Evolutionary conservation across 2,888 invertebrate genomes (phyloP).

Genomic region (Eudasyphora cyanicolor): DNA sequence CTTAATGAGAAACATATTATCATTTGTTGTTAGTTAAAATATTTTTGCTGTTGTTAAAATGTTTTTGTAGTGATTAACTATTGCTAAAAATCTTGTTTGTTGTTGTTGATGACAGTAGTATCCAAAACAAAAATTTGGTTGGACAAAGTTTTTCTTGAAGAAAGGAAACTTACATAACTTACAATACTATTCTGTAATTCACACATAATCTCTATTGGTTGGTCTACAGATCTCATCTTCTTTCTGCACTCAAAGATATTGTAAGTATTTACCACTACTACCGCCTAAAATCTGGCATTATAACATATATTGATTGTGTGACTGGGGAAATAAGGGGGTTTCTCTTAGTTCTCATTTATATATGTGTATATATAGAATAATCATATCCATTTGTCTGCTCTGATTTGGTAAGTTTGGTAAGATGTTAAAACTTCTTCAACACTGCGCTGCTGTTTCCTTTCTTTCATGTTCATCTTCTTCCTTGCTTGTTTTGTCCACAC

Average conservation of each 20-base stretch:
- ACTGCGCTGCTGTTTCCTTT: constrained; percentile 34
- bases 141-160: constrained; percentile 22
- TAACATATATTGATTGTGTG: too few species aligned
- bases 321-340: constrained; percentile 28
- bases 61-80: too few species aligned
- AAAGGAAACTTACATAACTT: constrained; percentile 49
- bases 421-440: constrained; percentile 9
- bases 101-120: not conserved
- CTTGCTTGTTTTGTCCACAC: constrained; percentile 45
- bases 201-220: constrained; percentile 50
- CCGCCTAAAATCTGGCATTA: not conserved
- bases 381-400: constrained; percentile 41
- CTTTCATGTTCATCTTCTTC: constrained; percentile 37
- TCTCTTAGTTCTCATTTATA: constrained; percentile 6
- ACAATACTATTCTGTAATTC: constrained; percentile 43
- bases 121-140: not conserved
- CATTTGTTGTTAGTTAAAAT: not conserved
- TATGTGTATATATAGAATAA: constrained; percentile 46
- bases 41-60: not conserved
- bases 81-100: too few species aligned
- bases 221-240: constrained; percentile 38
- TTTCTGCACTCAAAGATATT: not conserved
- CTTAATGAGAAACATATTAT: not conserved
- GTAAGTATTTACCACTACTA: not conserved
- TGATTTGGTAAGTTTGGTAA: constrained; percentile 15